A percentile compares a stretch with the other conserved stretches of the same genome.
Conservation (phyloP, 2,888 invertebrate genomes). For the Tipula confusa region DNA sequence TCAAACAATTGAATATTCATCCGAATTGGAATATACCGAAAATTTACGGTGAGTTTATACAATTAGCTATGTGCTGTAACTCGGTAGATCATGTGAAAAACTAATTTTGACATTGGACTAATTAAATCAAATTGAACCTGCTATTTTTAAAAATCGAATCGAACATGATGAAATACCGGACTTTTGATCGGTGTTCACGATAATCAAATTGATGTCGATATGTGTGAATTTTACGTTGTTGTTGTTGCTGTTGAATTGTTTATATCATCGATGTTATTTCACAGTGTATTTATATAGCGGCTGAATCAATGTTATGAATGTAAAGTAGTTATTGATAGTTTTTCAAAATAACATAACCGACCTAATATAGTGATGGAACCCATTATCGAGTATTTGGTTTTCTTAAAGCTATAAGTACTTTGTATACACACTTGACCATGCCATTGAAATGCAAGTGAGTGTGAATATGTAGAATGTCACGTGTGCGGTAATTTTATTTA, state of each 20-base stretch:
- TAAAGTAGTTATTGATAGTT: neutral
- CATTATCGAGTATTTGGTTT: neutral
- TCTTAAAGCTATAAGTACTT: neutral
- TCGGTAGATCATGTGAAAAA: neutral
- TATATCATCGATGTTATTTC: neutral
- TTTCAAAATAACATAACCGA: neutral
- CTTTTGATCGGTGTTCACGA: neutral
- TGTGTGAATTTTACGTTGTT: neutral
- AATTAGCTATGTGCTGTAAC: too few species aligned
- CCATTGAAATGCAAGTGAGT: neutral
- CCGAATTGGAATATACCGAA: neutral
- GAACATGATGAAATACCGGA: constrained; percentile 20
- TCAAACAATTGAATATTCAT: neutral
- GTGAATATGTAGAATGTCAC: neutral
- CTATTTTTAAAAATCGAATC: neutral
- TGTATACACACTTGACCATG: neutral
- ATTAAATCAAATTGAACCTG: neutral
- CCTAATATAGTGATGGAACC: neutral
- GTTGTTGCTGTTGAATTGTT: too few species aligned
- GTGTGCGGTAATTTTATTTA: neutral
- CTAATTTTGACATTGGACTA: neutral
- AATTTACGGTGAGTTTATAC: neutral
- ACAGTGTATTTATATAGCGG: neutral
- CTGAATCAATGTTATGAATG: neutral
- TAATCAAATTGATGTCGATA: neutral